Conservation (phyloP, 2,113 vertebrate species). For the Eublepharis macularius region DNA sequence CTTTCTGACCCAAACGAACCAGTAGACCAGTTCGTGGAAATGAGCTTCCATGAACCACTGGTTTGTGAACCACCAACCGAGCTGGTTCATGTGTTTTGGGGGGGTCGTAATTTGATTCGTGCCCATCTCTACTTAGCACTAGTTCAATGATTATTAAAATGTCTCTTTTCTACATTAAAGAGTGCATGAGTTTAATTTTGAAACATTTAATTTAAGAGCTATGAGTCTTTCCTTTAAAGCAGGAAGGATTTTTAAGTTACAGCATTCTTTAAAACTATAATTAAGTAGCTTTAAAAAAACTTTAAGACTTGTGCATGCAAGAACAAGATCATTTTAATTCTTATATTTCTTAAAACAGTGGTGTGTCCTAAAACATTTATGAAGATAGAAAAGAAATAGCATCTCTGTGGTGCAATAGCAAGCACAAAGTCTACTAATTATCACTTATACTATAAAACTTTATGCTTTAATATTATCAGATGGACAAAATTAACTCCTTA, state of each 20-base stretch:
- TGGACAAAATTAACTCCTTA: neutral
- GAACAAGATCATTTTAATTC: neutral
- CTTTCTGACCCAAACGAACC: too few species aligned
- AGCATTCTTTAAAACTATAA: neutral
- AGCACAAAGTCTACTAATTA: neutral
- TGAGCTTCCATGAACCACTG: too few species aligned
- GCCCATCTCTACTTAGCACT: too few species aligned
- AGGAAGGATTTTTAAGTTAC: neutral
- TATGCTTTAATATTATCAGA: neutral
- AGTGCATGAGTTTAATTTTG: slow-evolving; percentile 1
- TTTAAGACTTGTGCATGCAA: neutral
- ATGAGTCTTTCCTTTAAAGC: neutral
- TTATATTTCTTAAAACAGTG: neutral
- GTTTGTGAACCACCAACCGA: too few species aligned
- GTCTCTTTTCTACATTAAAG: rapidly evolving
- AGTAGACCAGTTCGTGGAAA: too few species aligned
- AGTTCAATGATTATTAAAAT: neutral
- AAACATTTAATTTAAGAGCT: neutral
- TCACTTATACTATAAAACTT: neutral
- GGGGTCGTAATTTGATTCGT: too few species aligned
- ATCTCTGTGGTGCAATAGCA: neutral
- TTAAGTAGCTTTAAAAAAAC: rapidly evolving
- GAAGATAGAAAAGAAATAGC: neutral
- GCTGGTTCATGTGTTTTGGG: too few species aligned
- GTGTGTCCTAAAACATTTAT: neutral